A percentile compares a stretch with the other conserved stretches of the same genome.
These are phyloP conservation scores for Adela reaumurella DNA, from an alignment of 2,888 invertebrate species.

Conservation along the genomic window DNA sequence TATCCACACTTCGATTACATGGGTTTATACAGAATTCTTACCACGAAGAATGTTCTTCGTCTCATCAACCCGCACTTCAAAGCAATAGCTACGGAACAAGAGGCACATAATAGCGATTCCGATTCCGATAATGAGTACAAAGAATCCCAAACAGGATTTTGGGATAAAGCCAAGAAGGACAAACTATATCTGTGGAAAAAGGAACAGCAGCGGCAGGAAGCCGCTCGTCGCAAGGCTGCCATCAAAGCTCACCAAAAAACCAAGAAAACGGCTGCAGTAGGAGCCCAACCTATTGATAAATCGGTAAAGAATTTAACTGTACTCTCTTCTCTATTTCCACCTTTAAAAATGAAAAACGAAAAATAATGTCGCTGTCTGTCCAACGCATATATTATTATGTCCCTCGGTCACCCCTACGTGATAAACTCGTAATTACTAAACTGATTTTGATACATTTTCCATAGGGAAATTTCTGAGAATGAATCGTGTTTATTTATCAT, in stretches of 20 bases:
- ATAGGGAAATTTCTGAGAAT: too few relatives aligned
- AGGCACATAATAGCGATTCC: constrained; percentile 22
- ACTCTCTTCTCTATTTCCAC: too few relatives aligned
- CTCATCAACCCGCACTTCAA: constrained; percentile 43
- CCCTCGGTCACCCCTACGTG: too few relatives aligned
- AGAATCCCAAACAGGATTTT: constrained; percentile 28
- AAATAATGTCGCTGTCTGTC: neutral
- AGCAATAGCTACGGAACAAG: constrained; percentile 13
- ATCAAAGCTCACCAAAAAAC: constrained; percentile 22
- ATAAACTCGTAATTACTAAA: too few relatives aligned
- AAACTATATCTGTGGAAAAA: constrained; percentile 49
- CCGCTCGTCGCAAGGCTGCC: constrained; percentile 27
- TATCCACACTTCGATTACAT: constrained; percentile 63
- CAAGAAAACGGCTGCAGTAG: constrained; percentile 26
- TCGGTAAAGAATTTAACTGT: too few relatives aligned
- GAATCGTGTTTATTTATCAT: too few relatives aligned
- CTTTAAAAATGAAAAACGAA: too few relatives aligned
- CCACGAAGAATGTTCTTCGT: constrained; percentile 49
- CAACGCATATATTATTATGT: too few relatives aligned
- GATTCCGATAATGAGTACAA: constrained; percentile 36
- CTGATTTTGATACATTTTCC: too few relatives aligned
- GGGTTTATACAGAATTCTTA: constrained; percentile 57
- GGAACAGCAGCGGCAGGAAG: constrained; percentile 33
- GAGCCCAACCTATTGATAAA: constrained; percentile 17
- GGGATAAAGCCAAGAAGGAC: constrained; percentile 48